Conservation (phyloP, 2,888 invertebrate genomes). For the Pyrrhia umbra region DNA sequence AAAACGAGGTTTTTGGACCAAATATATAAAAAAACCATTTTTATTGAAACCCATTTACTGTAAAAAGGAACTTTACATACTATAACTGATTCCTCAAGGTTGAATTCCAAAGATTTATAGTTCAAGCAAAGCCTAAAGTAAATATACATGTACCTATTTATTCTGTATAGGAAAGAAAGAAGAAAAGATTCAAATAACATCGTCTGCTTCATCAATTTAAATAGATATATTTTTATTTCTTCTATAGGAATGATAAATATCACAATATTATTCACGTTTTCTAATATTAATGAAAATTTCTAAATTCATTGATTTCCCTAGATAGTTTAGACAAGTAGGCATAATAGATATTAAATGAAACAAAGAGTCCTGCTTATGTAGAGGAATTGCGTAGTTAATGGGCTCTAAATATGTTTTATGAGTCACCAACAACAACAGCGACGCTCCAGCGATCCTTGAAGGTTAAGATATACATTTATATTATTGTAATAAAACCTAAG, state of each 20-base stretch:
- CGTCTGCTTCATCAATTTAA: conserved; percentile 31
- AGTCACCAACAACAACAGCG: conserved; percentile 29
- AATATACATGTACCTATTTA: conserved; percentile 27
- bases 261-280: conserved; percentile 18
- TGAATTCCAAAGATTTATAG: conserved; percentile 39
- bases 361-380: conserved; percentile 4
- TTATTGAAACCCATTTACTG: neutral
- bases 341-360: conserved; percentile 31
- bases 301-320: conserved; percentile 31
- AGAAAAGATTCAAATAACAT: conserved; percentile 34
- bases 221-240: conserved; percentile 9
- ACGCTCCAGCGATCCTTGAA: conserved; percentile 28
- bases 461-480: conserved; percentile 27
- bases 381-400: conserved; percentile 20
- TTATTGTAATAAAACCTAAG: conserved; percentile 26
- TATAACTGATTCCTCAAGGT: conserved; percentile 5
- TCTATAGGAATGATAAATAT: conserved; percentile 16
- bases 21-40: no score
- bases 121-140: conserved; percentile 29
- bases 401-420: conserved; percentile 43
- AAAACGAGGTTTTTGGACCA: no score
- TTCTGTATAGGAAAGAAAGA: conserved; percentile 12
- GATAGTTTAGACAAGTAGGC: conserved; percentile 8
- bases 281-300: conserved; percentile 13
- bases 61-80: conserved; percentile 15